Evolutionary conservation across 2,888 invertebrate species (phyloP), one percentile per base, ranked within the genome.

Genomic region (Hybos culiciformis): DNA sequence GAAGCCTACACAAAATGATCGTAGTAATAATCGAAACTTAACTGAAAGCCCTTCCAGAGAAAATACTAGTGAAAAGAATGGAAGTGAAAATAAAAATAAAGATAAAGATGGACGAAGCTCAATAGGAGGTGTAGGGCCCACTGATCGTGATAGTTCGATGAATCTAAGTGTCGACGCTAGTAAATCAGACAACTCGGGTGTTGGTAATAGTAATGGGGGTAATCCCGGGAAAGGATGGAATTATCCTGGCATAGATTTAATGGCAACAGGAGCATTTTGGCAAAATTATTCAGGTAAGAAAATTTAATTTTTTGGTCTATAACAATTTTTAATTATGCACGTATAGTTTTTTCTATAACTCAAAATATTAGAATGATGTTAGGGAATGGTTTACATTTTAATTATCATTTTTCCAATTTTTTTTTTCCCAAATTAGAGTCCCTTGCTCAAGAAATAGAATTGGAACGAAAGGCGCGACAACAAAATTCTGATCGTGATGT

Each of bases 201-300:
- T 7, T 60, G 59, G 53, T 9, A 2, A 58, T 3, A 59, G 59
- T 44, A 62, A 59, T 26, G 60, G 62, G 59, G 9, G 53, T 55
- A 24, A 57, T 56, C 5, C 61, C 60, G 8, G 62, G 63, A 75
- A 76, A 54, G 70, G 70, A 34, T 80, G 80, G 80, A 77, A 77
- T 53, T 80, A 80, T 65, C 64, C 77, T 26, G 78, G 79, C 42
- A 70, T 81, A 51, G 87, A 87, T 68, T 77, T 87, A 63, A 85
- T 88, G 75, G 80, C 83, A 56, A 81, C 80, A 42, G 85, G 85
- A 31, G 86, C 86, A 34, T 87, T 88, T 69, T 88, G 87, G 87
- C 87, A 87, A 63, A 88, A 87, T 65, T 88, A 88, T 69, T 87
- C 87, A 60, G 87, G 87, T 88, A 63, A 74, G 78, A 63, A 12